phyloP scores from a whole-genome alignment of 2,797 vertebrate species.

The Botia kubotai region DNA sequence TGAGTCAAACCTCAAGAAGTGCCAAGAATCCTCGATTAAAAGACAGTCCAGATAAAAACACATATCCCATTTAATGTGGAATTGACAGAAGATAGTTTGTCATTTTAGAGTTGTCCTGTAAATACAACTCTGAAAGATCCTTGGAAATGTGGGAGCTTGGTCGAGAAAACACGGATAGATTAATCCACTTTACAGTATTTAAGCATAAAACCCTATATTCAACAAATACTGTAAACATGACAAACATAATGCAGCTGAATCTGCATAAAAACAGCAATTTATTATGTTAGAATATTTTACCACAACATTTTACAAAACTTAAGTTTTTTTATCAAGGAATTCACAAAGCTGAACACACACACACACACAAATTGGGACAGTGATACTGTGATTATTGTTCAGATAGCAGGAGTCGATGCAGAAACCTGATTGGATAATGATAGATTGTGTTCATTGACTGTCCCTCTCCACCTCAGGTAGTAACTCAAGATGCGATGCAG shows the following conservation, averaged over 20 bases:
- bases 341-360: background rate
- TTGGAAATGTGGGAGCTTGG: background rate
- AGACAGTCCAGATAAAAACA: background rate
- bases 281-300: no score
- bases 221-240: background rate
- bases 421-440: slow-evolving; percentile 23
- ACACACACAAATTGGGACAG: no score
- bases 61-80: background rate
- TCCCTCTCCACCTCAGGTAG: slow-evolving; percentile 48
- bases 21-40: background rate
- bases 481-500: slow-evolving; percentile 61
- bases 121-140: background rate
- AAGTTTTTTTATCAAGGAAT: no score
- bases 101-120: background rate
- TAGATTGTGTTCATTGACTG: slow-evolving; percentile 56
- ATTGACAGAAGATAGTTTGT: background rate
- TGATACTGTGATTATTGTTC: background rate
- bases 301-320: no score
- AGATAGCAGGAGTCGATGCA: background rate
- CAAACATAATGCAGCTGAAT: background rate
- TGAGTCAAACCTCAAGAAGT: background rate
- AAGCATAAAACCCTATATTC: no score
- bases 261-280: background rate
- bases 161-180: no score
- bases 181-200: no score